A percentile compares a stretch with the other conserved stretches of the same genome.
Evolutionary conservation across 2,888 invertebrate species (phyloP).

Genomic region (Drosophila phalerata): DNA sequence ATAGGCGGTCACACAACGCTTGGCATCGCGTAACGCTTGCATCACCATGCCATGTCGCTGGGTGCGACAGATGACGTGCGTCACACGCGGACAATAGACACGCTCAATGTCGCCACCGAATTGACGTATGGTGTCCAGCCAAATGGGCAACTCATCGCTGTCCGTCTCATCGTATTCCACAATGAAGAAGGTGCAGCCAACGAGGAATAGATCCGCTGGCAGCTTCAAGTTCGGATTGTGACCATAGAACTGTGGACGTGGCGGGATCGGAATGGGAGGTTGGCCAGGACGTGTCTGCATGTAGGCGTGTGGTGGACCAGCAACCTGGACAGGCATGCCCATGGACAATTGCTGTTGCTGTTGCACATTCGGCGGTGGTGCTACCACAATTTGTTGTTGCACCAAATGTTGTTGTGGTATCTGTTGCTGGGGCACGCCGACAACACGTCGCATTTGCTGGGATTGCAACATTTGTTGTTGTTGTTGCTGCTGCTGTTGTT

Average conservation of each 20-base stretch:
- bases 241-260: conserved; percentile 94
- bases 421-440: conserved; percentile 69
- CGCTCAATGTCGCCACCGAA: conserved; percentile 96
- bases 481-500: conserved; percentile 85
- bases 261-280: conserved; percentile 86
- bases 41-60: conserved; percentile 96
- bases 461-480: conserved; percentile 81
- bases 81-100: conserved; percentile 93
- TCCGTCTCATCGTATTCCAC: conserved; percentile 92
- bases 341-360: conserved; percentile 71
- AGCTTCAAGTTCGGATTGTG: conserved; percentile 96
- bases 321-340: conserved; percentile 65
- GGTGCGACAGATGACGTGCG: conserved; percentile 96
- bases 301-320: conserved; percentile 85
- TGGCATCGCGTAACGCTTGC: conserved; percentile 90
- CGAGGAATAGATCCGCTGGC: conserved; percentile 94
- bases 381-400: conserved; percentile 78
- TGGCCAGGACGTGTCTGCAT: conserved; percentile 84
- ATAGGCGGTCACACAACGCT: conserved; percentile 92
- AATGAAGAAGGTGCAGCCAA: conserved; percentile 97
- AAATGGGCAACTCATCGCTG: conserved; percentile 88
- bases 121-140: conserved; percentile 91
- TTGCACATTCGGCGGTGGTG: conserved; percentile 82
- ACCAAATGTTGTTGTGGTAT: conserved; percentile 74
- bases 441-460: conserved; percentile 85